These are phyloP conservation scores for Coracias cyanogaster DNA, from an alignment of 2,797 vertebrate species.

Conservation along the genomic window DNA sequence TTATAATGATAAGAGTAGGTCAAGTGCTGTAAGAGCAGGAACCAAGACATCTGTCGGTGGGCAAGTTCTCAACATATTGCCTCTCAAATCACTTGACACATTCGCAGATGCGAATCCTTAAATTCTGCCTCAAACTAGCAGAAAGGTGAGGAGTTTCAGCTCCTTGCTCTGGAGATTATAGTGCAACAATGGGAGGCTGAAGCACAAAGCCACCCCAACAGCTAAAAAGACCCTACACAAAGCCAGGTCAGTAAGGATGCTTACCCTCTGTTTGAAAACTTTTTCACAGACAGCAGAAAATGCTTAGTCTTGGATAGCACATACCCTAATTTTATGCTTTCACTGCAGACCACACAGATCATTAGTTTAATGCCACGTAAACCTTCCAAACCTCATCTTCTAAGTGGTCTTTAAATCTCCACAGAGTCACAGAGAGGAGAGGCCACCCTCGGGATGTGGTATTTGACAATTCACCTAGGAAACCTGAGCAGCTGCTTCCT, in stretches of 20 bases:
- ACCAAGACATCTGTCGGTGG: fast-evolving
- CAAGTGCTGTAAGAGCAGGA: background rate
- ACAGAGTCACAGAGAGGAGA: background rate
- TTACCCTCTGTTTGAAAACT: background rate
- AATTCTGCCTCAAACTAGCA: background rate
- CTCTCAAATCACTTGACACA: background rate
- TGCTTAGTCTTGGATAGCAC: background rate
- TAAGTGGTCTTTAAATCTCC: background rate
- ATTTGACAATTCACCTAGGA: background rate
- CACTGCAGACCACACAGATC: background rate
- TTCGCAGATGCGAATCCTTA: background rate
- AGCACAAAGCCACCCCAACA: background rate
- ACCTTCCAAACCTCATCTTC: background rate
- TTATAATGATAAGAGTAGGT: background rate
- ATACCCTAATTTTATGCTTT: background rate
- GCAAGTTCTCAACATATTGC: background rate
- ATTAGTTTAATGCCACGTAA: background rate
- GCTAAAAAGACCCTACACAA: background rate
- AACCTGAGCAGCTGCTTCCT: background rate
- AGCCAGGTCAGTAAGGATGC: background rate
- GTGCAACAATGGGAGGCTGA: background rate
- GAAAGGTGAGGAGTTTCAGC: background rate
- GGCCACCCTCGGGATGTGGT: background rate
- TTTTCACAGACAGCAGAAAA: background rate
- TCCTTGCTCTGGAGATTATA: background rate